These are phyloP conservation scores for Aricia agestis DNA, from an alignment of 1,140 invertebrate species.

Conservation along the genomic window DNA sequence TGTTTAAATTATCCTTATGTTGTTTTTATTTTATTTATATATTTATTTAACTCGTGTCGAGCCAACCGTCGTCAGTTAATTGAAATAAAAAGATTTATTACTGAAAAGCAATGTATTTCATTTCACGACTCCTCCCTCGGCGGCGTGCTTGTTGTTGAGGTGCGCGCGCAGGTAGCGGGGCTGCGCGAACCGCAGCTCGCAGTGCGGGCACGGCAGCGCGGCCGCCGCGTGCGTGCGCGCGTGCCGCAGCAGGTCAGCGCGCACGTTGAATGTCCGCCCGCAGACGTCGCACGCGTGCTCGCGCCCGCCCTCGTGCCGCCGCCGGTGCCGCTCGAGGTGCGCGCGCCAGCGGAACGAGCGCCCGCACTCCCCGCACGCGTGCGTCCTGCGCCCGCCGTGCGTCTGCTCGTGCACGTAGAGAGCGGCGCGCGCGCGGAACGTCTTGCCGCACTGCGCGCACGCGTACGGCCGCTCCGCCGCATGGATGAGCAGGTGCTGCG, in stretches of 20 bases:
- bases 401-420: constrained; percentile 75
- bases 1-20: too few relatives aligned
- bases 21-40: too few relatives aligned
- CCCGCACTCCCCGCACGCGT: constrained; percentile 67
- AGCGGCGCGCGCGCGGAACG: constrained; percentile 74
- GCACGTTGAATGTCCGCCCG: constrained; percentile 74
- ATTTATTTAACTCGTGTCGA: too few relatives aligned
- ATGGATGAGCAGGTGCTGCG: constrained; percentile 65
- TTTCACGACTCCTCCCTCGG: neutral
- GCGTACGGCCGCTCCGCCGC: constrained; percentile 68
- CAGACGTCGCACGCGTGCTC: constrained; percentile 74
- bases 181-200: constrained; percentile 77
- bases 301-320: constrained; percentile 70
- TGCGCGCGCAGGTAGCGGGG: constrained; percentile 76
- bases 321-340: constrained; percentile 67
- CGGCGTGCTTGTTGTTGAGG: constrained; percentile 44
- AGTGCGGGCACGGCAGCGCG: constrained; percentile 70
- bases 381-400: constrained; percentile 71
- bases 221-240: constrained; percentile 70
- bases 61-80: too few relatives aligned
- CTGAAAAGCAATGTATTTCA: too few relatives aligned
- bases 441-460: constrained; percentile 74
- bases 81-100: too few relatives aligned
- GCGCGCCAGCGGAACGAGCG: constrained; percentile 73
- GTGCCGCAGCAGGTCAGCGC: constrained; percentile 73